Percentiles rank a stretch among this genome's conserved stretches.
These are phyloP conservation scores for Lagodon rhomboides DNA, from an alignment of 2,797 vertebrate species.

Conservation along the genomic window DNA sequence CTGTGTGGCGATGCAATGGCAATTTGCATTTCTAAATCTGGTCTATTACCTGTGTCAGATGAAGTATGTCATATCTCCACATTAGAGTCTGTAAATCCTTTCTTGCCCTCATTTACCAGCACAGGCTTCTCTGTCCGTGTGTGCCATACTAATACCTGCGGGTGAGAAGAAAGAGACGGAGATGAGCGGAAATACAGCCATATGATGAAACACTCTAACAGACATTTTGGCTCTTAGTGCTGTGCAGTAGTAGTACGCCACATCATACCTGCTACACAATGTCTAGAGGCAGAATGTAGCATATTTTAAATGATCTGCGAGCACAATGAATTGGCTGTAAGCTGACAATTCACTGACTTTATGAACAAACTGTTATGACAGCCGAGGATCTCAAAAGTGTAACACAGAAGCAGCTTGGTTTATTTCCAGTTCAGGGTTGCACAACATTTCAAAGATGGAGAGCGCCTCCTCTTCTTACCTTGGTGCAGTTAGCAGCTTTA, in stretches of 20 bases:
- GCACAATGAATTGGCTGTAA: slow-evolving; percentile 21
- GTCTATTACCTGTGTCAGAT: slow-evolving; percentile 71
- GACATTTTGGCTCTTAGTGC: not conserved
- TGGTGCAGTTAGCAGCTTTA: slow-evolving; percentile 93
- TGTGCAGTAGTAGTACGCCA: not conserved
- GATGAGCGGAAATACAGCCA: slow-evolving; percentile 25
- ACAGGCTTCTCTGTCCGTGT: slow-evolving; percentile 91
- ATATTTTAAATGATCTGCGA: slow-evolving; percentile 24
- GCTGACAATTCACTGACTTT: slow-evolving; percentile 44
- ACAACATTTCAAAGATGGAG: slow-evolving; percentile 2
- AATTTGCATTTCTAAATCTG: slow-evolving; percentile 65
- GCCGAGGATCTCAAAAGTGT: slow-evolving; percentile 11
- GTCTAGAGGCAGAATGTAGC: slow-evolving; percentile 17
- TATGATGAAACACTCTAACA: slow-evolving; percentile 18
- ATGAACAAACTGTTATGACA: slow-evolving; percentile 34
- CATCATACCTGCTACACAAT: slow-evolving; percentile 13
- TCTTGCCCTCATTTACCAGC: slow-evolving; percentile 91
- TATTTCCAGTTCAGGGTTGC: not conserved
- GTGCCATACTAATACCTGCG: slow-evolving; percentile 93
- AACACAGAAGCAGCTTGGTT: slow-evolving; percentile 16
- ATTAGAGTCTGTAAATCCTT: slow-evolving; percentile 90
- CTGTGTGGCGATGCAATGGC: slow-evolving; percentile 1
- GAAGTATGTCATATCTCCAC: slow-evolving; percentile 88
- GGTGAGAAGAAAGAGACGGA: slow-evolving; percentile 24
- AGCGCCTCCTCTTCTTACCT: slow-evolving; percentile 81